Percentiles rank a stretch among this genome's conserved stretches.
Evolutionary conservation across 2,113 vertebrate species (phyloP).

Genomic region (Daboia siamensis): DNA sequence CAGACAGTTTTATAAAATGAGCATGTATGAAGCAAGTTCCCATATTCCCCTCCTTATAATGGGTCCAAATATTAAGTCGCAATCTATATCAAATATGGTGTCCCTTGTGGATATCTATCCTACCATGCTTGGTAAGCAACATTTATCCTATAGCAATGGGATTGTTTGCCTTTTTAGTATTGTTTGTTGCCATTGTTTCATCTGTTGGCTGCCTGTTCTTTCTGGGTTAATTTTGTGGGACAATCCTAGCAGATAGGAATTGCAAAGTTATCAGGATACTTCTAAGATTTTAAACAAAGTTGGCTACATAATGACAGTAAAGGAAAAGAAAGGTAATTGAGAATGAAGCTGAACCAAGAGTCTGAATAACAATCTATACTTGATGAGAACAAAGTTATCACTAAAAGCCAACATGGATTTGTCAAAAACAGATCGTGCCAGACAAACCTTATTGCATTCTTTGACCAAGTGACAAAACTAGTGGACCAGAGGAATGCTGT

Average conservation of each 20-base stretch:
- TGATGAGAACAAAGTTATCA: too few species aligned
- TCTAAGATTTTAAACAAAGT: not conserved
- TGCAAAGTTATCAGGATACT: not conserved
- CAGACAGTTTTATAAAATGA: conserved; percentile 98
- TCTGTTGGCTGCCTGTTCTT: not conserved
- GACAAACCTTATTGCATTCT: too few species aligned
- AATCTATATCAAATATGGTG: conserved; percentile 73
- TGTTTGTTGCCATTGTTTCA: not conserved
- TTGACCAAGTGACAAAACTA: too few species aligned
- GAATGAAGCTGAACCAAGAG: not conserved
- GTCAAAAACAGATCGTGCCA: too few species aligned
- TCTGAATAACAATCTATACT: not conserved
- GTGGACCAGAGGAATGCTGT: too few species aligned
- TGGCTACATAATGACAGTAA: not conserved
- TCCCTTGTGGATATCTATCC: conserved; percentile 96
- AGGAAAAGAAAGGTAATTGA: not conserved
- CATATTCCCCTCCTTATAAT: conserved; percentile 87
- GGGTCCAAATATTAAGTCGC: conserved; percentile 79
- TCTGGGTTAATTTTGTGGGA: not conserved
- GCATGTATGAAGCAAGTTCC: conserved; percentile 95
- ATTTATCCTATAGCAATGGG: not conserved
- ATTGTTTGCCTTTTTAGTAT: not conserved
- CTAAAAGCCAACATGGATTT: too few species aligned
- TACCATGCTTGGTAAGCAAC: conserved; percentile 84
- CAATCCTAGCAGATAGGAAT: not conserved